Conservation (phyloP, 2,113 vertebrate genomes). For the Tursiops truncatus region DNA sequence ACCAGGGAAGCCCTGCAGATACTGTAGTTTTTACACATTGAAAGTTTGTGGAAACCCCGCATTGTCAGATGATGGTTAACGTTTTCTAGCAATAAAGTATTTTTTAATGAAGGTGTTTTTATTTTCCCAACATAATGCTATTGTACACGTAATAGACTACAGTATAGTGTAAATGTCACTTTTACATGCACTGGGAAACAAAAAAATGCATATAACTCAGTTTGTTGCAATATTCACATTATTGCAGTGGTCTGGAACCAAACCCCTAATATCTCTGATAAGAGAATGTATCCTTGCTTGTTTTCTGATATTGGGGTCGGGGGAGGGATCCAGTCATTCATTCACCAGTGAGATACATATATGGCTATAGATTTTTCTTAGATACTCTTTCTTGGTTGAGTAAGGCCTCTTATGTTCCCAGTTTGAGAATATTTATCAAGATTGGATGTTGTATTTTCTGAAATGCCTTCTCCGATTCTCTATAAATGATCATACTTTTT, state of each 20-base stretch:
- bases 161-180: neutral
- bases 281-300: neutral
- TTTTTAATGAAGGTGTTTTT: neutral
- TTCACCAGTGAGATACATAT: neutral
- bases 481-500: neutral
- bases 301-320: neutral
- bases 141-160: neutral
- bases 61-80: neutral
- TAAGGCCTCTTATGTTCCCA: neutral
- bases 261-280: neutral
- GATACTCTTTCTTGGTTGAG: neutral
- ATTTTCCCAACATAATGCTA: neutral
- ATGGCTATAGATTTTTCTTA: neutral
- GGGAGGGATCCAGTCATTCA: neutral
- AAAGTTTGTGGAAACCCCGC: neutral
- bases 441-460: neutral
- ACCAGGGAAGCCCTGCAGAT: too few relatives aligned
- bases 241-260: neutral
- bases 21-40: too few relatives aligned
- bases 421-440: neutral
- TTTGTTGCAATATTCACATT: neutral
- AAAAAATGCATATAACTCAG: neutral
- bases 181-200: neutral
- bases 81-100: neutral
- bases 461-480: neutral